Percentiles rank a stretch among this genome's conserved stretches.
These are phyloP conservation scores for Triplophysa yarkandensis DNA, from an alignment of 2,797 vertebrate species.

Conservation along the genomic window DNA sequence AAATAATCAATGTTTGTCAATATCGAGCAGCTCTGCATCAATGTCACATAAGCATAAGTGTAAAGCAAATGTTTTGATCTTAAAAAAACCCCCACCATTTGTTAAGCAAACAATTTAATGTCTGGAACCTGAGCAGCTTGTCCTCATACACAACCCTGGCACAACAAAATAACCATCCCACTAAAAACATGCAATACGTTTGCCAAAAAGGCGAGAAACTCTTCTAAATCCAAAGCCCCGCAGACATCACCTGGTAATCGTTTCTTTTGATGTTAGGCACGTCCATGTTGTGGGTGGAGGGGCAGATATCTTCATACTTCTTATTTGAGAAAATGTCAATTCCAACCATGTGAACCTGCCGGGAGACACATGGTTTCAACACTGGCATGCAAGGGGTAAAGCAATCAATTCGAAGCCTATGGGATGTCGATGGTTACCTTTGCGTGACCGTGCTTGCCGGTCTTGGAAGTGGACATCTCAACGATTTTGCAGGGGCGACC, in stretches of 20 bases:
- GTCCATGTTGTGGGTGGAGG: slow-evolving; percentile 99
- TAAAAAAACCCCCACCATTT: neutral
- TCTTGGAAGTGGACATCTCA: slow-evolving; percentile 96
- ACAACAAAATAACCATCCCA: neutral
- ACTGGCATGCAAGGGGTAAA: neutral
- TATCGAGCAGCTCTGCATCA: neutral
- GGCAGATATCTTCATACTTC: slow-evolving; percentile 99
- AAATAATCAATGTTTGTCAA: too few species aligned
- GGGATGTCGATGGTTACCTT: slow-evolving; percentile 78
- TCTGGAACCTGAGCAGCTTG: neutral
- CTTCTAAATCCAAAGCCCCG: neutral
- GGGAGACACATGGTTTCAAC: neutral
- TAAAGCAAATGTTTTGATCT: neutral
- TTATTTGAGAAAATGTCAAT: slow-evolving; percentile 99
- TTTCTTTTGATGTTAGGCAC: slow-evolving; percentile 96
- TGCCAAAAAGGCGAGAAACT: neutral
- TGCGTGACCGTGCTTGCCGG: slow-evolving; percentile 95
- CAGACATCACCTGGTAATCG: slow-evolving; percentile 88
- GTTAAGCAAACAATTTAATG: neutral
- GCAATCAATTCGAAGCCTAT: neutral
- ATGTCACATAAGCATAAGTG: neutral
- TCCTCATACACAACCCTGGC: neutral
- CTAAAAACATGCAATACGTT: neutral
- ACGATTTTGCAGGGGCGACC: slow-evolving; percentile 93
- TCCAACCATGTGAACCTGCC: slow-evolving; percentile 95